Conservation (phyloP, 2,888 invertebrate species). For the Tenodera sinensis region DNA sequence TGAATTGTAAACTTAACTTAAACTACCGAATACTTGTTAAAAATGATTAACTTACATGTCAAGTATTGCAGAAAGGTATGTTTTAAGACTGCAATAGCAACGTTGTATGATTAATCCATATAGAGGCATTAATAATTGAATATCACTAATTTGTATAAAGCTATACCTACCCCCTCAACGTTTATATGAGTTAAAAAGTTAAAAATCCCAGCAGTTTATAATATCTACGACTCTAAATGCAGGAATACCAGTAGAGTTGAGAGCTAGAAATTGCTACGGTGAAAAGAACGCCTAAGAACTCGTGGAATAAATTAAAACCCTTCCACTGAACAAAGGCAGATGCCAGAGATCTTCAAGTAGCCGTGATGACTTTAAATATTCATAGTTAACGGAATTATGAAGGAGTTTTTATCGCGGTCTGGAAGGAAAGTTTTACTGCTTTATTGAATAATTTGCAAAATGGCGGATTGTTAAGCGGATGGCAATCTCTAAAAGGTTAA, state of each 20-base stretch:
- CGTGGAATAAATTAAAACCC: neutral
- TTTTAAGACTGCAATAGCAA: too few species aligned
- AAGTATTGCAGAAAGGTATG: too few species aligned
- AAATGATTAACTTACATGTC: too few species aligned
- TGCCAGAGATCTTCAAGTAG: neutral
- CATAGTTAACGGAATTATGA: neutral
- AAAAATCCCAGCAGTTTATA: too few species aligned
- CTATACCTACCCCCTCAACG: too few species aligned
- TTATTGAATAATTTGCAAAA: neutral
- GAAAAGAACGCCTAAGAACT: neutral
- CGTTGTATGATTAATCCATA: too few species aligned
- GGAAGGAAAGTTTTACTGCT: neutral
- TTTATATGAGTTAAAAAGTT: too few species aligned
- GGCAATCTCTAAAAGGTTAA: neutral
- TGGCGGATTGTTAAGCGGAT: neutral
- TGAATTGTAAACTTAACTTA: too few species aligned
- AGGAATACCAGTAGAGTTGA: neutral
- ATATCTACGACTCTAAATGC: too few species aligned
- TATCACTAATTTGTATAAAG: too few species aligned
- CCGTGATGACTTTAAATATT: neutral
- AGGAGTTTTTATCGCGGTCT: neutral
- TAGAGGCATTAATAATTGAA: too few species aligned
- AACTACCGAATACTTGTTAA: too few species aligned
- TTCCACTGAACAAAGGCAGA: neutral
- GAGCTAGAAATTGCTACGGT: neutral